Percentiles rank a stretch among this genome's conserved stretches.
phyloP scores from a whole-genome alignment of 2,797 vertebrate genomes.

The Gambelia wislizenii region DNA sequence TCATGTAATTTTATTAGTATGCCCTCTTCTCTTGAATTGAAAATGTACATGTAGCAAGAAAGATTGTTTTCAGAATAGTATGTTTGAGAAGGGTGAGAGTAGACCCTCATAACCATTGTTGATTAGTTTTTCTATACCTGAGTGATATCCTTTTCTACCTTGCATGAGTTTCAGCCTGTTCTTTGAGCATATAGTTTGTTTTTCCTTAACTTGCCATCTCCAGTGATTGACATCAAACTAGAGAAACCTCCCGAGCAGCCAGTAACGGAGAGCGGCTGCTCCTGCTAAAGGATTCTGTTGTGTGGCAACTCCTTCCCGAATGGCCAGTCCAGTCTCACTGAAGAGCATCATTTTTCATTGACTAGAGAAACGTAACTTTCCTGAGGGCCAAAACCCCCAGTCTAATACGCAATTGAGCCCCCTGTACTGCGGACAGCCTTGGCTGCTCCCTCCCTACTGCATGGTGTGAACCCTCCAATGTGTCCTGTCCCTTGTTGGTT shows the following conservation, averaged over 20 bases:
- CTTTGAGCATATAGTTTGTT: fast-evolving
- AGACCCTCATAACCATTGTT: neutral
- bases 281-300: conserved; percentile 83
- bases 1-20: neutral
- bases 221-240: conserved; percentile 94
- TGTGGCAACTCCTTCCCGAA: conserved; percentile 78
- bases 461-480: conserved; percentile 90
- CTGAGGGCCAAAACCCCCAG: conserved; percentile 86
- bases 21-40: neutral
- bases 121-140: no score
- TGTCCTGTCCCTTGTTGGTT: conserved; percentile 85
- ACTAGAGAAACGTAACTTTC: conserved; percentile 78
- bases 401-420: conserved; percentile 77
- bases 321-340: conserved; percentile 77
- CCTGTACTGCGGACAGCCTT: conserved; percentile 68
- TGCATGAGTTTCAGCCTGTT: fast-evolving
- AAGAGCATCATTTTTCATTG: conserved; percentile 79
- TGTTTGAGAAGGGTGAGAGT: neutral
- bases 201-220: conserved; percentile 79
- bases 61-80: neutral
- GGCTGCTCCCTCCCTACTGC: conserved; percentile 85
- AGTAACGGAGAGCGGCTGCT: conserved; percentile 93
- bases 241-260: conserved; percentile 91
- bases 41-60: fast-evolving
- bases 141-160: neutral